Base-by-base conservation (phyloP, 1,140 invertebrate species). In the Parasteatoda tepidariorum region DNA sequence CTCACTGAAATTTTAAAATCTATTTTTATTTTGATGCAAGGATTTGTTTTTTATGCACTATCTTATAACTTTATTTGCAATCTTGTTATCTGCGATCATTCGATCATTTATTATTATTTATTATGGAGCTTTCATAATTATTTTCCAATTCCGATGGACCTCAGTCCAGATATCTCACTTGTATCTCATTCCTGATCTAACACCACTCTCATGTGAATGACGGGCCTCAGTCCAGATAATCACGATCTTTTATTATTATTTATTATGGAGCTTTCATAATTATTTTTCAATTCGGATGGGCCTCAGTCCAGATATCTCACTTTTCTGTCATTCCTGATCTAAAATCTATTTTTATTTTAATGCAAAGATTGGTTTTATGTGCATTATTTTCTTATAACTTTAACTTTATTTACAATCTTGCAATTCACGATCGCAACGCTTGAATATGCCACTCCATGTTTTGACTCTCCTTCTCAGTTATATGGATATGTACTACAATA, bases 71-170 rank as follows among this genome's bases (percentile, higher is more conserved):
- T 7, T 48, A 48, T 48, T 48, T 48, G 41, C 18, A 48, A 48
- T 48, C 7, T 48, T 48, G 7, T 48, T 48, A 18, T 48, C 24
- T 59, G 7, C 22, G 7, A 59, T 64, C 2, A n/a, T n/a, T n/a
- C n/a, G n/a, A n/a, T n/a, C n/a, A n/a, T n/a, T n/a, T n/a, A n/a
- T n/a, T n/a, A n/a, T n/a, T n/a, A n/a, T 95, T 84, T 98, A 98
- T 89, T 98, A 95, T 90, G 91, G 92, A 38, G 92, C 94, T 54
- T 98, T 98, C 89, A 94, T 98, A 59, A 90, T 95, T 61, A 93
- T 98, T 84, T 98, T 98, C 90, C 97, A 99, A 92, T 96, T 98
- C 89, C 97, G 97, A 26, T 98, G 97, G 97, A 97, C 97, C 3
- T 22, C 76, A 6, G 71, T 85, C 22, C 97, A 99, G 91, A 97